These are phyloP conservation scores for Taenioides sp. DNA, from an alignment of 2,797 vertebrate genomes.

Conservation along the genomic window DNA sequence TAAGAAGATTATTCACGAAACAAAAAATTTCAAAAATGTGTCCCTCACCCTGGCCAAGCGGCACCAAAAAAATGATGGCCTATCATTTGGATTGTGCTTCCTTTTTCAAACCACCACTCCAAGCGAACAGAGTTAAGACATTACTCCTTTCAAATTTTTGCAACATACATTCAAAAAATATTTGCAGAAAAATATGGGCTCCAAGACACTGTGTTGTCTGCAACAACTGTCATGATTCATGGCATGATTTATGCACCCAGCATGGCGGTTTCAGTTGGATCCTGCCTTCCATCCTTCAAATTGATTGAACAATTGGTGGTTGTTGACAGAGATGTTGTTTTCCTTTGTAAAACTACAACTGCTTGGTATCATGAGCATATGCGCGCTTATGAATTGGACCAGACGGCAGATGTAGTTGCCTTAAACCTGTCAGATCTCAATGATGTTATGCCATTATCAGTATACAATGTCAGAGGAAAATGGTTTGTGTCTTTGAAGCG, in stretches of 20 bases:
- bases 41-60: not conserved
- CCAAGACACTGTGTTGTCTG: constrained; percentile 10
- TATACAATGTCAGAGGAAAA: not conserved
- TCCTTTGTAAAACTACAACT: too few relatives aligned
- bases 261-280: constrained; percentile 17
- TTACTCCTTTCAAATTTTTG: not conserved
- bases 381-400: too few relatives aligned
- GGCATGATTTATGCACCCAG: constrained; percentile 2
- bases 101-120: too few relatives aligned
- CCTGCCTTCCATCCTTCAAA: not conserved
- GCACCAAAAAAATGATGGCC: constrained; percentile 22
- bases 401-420: too few relatives aligned
- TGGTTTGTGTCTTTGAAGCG: constrained; percentile 6
- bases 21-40: constrained; percentile 16
- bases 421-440: not conserved
- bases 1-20: constrained; percentile 3
- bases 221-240: constrained; percentile 1
- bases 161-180: too few relatives aligned
- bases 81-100: not conserved
- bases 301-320: too few relatives aligned
- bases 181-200: too few relatives aligned
- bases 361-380: too few relatives aligned
- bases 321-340: too few relatives aligned
- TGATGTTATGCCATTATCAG: constrained; percentile 9
- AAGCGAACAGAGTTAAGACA: too few relatives aligned